phyloP scores from a whole-genome alignment of 2,888 invertebrate species.

The Cepaea hortensis region DNA sequence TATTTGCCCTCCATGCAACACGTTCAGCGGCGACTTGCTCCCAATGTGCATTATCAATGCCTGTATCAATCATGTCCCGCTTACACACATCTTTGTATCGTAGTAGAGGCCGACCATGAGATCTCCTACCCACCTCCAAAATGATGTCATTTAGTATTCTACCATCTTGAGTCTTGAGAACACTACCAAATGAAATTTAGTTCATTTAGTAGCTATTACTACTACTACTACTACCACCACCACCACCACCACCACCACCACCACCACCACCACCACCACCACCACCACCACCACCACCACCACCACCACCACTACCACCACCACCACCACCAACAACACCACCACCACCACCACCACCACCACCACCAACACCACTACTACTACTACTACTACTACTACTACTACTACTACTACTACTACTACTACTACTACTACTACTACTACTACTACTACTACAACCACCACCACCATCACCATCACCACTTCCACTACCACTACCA shows the following conservation, averaged over 20 bases:
- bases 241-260: constrained; percentile 25
- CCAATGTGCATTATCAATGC: no score
- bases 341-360: neutral
- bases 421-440: constrained; percentile 15
- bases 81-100: no score
- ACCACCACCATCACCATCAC: constrained; percentile 11
- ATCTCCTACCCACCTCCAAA: no score
- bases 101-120: no score
- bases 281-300: constrained; percentile 21
- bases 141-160: neutral
- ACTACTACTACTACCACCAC: neutral
- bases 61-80: no score
- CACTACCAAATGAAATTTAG: neutral
- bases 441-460: neutral
- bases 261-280: constrained; percentile 22
- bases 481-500: neutral
- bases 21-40: no score
- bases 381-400: constrained; percentile 25
- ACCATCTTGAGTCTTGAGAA: neutral
- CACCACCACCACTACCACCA: neutral
- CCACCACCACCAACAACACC: neutral
- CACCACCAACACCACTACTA: neutral
- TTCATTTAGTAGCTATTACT: neutral
- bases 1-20: no score
- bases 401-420: constrained; percentile 11